Base-by-base conservation (phyloP, 2,113 vertebrate species). In the Python bivittatus region DNA sequence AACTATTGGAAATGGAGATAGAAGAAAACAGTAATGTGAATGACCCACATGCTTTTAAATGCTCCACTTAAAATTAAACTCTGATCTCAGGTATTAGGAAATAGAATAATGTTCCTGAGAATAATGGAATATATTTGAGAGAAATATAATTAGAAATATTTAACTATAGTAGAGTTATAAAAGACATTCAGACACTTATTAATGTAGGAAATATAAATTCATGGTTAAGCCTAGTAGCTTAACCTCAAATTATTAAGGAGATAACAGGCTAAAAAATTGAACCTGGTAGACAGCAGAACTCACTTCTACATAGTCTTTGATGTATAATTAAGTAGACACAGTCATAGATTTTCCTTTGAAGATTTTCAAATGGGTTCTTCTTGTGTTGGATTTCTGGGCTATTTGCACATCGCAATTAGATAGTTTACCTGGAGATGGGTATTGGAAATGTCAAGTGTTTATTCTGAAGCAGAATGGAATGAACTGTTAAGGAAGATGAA, bases 241-340 rank as follows among this genome's bases (percentile, higher is more conserved):
- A 86, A 95, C 96, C 93, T 95, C 93, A 92, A 72, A 91, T 91
- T 94, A 95, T 93, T 94, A 92, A 22, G 90, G 57, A 96, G 94
- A 91, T 93, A 95, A 92, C 95, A 90, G 90, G 60, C 94, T 94
- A 90, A 94, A 95, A 92, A 72, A 52, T 93, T 89, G 91, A 95
- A 94, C 89, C 90, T 72, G 93, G 90, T 90, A 96, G 94, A 95
- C 93, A 95, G 95, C 93, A 94, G 94, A 96, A 95, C 93, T 94
- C 94, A 96, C 95, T 97, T 93, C 93, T 94, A 91, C 96, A 88
- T 93, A 91, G 79, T 93, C 92, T 96, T 96, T 97, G 97, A 97
- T 97, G 95, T 97, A 95, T 97, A 97, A 97, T 97, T 97, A 97
- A 96, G 95, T 96, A 94, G 95, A 92, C 92, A 95, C 48, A 4